A percentile compares a stretch with the other conserved stretches of the same genome.
Conservation (phyloP, 2,888 invertebrate species). For the Melanophora roralis region DNA sequence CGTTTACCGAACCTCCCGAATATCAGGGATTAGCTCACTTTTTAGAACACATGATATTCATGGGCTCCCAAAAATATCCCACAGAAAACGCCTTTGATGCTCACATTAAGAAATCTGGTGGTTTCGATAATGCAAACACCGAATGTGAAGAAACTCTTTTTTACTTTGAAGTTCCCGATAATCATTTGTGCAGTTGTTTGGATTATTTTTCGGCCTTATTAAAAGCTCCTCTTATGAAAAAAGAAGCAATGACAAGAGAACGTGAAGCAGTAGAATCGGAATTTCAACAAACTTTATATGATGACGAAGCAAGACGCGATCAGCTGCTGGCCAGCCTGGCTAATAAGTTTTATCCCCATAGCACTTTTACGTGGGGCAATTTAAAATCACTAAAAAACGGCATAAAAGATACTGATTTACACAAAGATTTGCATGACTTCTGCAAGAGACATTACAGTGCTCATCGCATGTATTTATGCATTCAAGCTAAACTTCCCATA, state of each 20-base stretch:
- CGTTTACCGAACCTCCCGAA: conserved; percentile 87
- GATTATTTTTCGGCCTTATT: conserved; percentile 93
- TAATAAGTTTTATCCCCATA: conserved; percentile 82
- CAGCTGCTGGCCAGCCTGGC: conserved; percentile 86
- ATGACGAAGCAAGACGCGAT: conserved; percentile 86
- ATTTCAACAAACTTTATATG: conserved; percentile 87
- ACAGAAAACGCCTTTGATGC: conserved; percentile 91
- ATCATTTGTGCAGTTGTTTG: conserved; percentile 85
- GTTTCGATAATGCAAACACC: conserved; percentile 91
- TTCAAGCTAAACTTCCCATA: conserved; percentile 81
- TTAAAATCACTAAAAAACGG: conserved; percentile 83
- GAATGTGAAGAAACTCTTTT: conserved; percentile 92
- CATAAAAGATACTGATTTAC: conserved; percentile 82
- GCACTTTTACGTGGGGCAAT: conserved; percentile 92
- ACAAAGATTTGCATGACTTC: conserved; percentile 85
- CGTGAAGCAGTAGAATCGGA: conserved; percentile 93
- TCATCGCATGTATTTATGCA: conserved; percentile 90
- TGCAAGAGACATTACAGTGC: conserved; percentile 88
- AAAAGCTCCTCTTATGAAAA: conserved; percentile 89
- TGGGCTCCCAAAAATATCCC: conserved; percentile 94
- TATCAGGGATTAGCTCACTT: conserved; percentile 91
- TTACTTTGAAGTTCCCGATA: conserved; percentile 91
- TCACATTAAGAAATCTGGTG: conserved; percentile 89
- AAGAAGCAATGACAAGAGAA: conserved; percentile 91
- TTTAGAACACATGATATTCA: conserved; percentile 94